phyloP scores from a whole-genome alignment of 2,113 vertebrate genomes.

The Brachirus orientalis region DNA sequence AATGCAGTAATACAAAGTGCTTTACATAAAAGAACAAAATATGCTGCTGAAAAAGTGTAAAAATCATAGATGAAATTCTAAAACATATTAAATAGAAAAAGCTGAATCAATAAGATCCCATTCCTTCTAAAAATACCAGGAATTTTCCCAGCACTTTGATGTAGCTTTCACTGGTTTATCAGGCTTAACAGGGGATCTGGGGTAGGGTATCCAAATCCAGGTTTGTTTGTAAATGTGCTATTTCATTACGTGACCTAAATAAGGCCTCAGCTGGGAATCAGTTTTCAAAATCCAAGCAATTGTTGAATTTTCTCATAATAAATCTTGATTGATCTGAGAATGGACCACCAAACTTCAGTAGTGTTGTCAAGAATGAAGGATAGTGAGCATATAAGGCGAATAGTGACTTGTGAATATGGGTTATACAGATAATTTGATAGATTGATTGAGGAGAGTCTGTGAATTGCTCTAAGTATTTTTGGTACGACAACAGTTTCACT shows the following conservation, averaged over 20 bases:
- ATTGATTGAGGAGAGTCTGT: too few relatives aligned
- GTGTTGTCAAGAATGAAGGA: too few relatives aligned
- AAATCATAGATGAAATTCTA: background rate
- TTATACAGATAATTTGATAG: too few relatives aligned
- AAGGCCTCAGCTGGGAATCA: background rate
- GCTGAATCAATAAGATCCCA: background rate
- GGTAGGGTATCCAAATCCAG: slow-evolving; percentile 13
- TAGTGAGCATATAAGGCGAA: too few relatives aligned
- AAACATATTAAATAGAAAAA: too few relatives aligned
- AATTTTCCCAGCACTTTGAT: background rate
- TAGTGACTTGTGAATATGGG: too few relatives aligned
- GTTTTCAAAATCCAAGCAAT: background rate
- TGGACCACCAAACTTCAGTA: too few relatives aligned
- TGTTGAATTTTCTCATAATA: background rate
- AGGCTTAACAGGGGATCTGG: slow-evolving; percentile 25
- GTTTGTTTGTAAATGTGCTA: slow-evolving; percentile 4
- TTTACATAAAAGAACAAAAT: background rate
- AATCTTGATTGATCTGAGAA: background rate
- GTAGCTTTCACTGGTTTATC: slow-evolving; percentile 15
- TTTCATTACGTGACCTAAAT: background rate
- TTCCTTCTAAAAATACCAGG: background rate
- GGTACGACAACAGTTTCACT: too few relatives aligned
- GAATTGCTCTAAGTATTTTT: too few relatives aligned
- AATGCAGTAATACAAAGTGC: too few relatives aligned
- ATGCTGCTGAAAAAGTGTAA: background rate